Base-by-base conservation (phyloP, 2,113 vertebrate species). In the Anhinga anhinga region DNA sequence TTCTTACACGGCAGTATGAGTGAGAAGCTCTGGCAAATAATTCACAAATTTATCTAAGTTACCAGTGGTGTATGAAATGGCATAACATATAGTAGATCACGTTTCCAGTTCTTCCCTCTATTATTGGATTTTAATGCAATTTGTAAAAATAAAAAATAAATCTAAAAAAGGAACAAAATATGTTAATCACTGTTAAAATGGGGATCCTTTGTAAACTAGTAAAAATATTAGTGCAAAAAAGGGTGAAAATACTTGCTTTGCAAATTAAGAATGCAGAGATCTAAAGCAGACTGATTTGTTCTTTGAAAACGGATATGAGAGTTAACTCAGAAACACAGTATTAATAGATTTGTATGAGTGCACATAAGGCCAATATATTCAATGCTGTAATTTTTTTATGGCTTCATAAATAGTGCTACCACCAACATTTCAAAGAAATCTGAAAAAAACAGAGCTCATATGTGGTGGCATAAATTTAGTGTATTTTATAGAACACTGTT, bases 391-490 rank as follows among this genome's bases (percentile, higher is more conserved):
- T 55, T 95, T 93, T 96, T 98, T 98, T 92, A 95, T 97, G 72
- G 70, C 96, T 98, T 97, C 97, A 96, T 96, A 98, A 98, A 96
- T 97, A 97, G 81, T 95, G 70, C 93, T 95, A 97, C 97, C 91
- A 97, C 92, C 96, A 98, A 92, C 96, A 96, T 97, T 97, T 98
- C 90, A 97, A 97, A 97, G 94, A 96, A 96, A 93, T 86, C 71
- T 92, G 95, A 95, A 94, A 95, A 92, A 96, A 95, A 13, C 65
- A 95, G 66, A 86, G 66, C 90, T 96, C 88, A 88, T 94, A 96
- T 97, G 93, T 95, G 80, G 72, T 94, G 78, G 83, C 85, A 97
- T 95, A 96, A 98, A 97, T 97, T 97, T 91, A 94, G 89, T 95
- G 74, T 97, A 86, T 97, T 98, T 98, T 98, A 95, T 97, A 95